Conservation (phyloP, 2,888 invertebrate genomes). For the Phasia obesa region DNA sequence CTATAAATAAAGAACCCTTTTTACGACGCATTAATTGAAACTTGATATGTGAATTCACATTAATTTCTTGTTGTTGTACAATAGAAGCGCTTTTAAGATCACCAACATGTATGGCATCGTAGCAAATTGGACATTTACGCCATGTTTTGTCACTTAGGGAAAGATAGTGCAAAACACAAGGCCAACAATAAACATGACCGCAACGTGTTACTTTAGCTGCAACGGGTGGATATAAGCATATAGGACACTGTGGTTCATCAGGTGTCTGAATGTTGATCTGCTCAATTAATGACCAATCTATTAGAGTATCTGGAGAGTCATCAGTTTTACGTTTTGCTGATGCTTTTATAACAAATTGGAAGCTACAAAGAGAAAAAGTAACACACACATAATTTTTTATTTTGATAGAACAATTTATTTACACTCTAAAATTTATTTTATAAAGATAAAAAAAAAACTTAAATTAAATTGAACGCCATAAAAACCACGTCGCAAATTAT, state of each 20-base stretch:
- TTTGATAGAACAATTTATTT: too few relatives aligned
- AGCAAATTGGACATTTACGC: conserved; percentile 96
- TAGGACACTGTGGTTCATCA: conserved; percentile 91
- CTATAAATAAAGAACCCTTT: conserved; percentile 84
- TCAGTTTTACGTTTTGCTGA: conserved; percentile 88
- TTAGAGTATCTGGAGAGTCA: conserved; percentile 92
- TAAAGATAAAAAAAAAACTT: too few relatives aligned
- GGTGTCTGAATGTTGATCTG: conserved; percentile 90
- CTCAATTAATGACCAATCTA: conserved; percentile 96
- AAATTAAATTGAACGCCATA: too few relatives aligned
- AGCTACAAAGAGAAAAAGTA: conserved; percentile 85
- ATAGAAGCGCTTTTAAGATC: conserved; percentile 90
- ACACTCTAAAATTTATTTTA: too few relatives aligned
- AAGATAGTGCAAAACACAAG: conserved; percentile 96
- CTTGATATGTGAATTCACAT: conserved; percentile 87
- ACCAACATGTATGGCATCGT: conserved; percentile 89
- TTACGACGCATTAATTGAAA: conserved; percentile 94
- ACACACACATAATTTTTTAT: too few relatives aligned
- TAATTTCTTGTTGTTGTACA: conserved; percentile 78
- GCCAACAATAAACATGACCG: conserved; percentile 98
- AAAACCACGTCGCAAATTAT: too few relatives aligned
- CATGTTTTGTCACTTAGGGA: conserved; percentile 92
- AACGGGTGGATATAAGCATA: conserved; percentile 93
- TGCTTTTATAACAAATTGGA: conserved; percentile 96
- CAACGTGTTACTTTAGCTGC: conserved; percentile 96